Base-by-base conservation (phyloP, 2,113 vertebrate genomes). In the Hydrolagus affinis region DNA sequence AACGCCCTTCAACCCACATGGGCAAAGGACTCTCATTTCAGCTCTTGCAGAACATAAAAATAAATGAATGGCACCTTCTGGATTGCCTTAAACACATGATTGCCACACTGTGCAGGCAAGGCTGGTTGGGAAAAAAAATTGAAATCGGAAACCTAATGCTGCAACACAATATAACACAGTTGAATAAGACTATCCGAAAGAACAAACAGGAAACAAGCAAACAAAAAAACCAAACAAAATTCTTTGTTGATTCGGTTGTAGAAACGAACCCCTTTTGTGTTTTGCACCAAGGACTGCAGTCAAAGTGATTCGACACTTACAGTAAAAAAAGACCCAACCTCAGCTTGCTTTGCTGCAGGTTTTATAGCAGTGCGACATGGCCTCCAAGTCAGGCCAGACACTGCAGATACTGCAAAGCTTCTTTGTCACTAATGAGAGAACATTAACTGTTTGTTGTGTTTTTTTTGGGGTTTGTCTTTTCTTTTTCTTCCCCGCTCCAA, bases 221-320 rank as follows among this genome's bases (percentile, higher is more conserved):
- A 17, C 23, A 8, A 83, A 28, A 83, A 66, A 30, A 83, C 32
- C 28, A 68, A 83, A 25, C 23, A 62, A 44, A 6, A 44, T 3
- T 83, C 62, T 66, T 66, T 32, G 66, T 66, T 4, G 60, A 68
- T 19, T 68, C 66, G 28, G 66, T 21, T 83, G 9, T 15, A 8
- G n/a, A n/a, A n/a, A n/a, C 6, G 60, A 25, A 21, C 60, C 14
- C 23, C 77, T 25, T 10, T 19, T 28, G 64, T 21, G 25, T 83
- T 28, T 83, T 83, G 78, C 78, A 83, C 60, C 78, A 83, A 17
- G 66, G 62, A 83, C 62, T 83, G 78, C 78, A 83, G 78, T 66
- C 30, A 9, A 83, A 66, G 62, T 83, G 78, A 83, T 83, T 64
- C 66, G 78, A 32, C 78, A 83, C 60, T 83, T 17, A 68, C 23